Base-by-base conservation (phyloP, 2,113 vertebrate species). In the Rhabdomys dilectus region DNA sequence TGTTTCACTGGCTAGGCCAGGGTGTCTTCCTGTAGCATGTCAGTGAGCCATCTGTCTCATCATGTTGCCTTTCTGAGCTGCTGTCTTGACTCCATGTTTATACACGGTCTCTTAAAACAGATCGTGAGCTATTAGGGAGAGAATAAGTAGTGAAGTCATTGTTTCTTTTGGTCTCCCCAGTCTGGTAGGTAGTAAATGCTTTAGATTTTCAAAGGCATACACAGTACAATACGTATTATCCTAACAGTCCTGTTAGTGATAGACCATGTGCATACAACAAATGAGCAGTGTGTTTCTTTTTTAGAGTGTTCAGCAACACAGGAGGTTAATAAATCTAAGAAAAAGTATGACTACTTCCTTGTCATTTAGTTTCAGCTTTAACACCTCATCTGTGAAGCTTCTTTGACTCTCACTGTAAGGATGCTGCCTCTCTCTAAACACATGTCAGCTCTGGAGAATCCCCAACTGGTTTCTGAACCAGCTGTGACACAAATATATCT, bases 381-480 rank as follows among this genome's bases (percentile, higher is more conserved):
- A 70, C 6, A 5, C 66, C 34, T 93, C 5, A 58, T 64, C 31
- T 21, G 0, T 36, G 66, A 89, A 70, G 5, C 10, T 48, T 88
- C 42, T 39, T 34, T 31, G 26, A 24, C 42, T 39, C 45, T 60
- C 6, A 45, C 1, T 45, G 29, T 81, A 90, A 15, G 19, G n/a
- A 60, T 56, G 36, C 9, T 66, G 21, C 22, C 8, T 29, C 76
- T 11, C 1, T 16, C 29, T 39, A 84, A 82, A 68, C 10, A 68
- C 34, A 60, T 78, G 31, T 48, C 66, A 87, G 24, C 66, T 19
- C 86, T 21, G 31, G 34, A 73, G 4, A 89, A 93, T 66, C 91
- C 76, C 85, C n/a, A 89, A 56, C 56, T 85, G 51, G 26, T 95
- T 85, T 64, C 84, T 88, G 85, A 91, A 85, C 48, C 16, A 70